Percentiles rank a stretch among this genome's conserved stretches.
These are phyloP conservation scores for Dermochelys coriacea DNA, from an alignment of 2,797 vertebrate genomes.

Conservation along the genomic window DNA sequence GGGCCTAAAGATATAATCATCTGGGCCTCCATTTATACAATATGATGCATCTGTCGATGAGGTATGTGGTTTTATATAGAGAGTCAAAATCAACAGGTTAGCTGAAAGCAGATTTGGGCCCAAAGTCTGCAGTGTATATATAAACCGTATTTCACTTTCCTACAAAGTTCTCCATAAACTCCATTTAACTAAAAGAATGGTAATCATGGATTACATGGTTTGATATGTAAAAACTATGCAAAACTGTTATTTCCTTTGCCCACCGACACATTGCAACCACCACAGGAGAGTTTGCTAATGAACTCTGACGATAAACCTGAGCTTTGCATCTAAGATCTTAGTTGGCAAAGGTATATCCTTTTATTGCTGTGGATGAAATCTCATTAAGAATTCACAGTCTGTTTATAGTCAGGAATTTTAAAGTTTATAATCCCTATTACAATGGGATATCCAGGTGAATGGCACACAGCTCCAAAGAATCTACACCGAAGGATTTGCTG, in stretches of 20 bases:
- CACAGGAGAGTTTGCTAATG: neutral
- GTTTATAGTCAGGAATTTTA: neutral
- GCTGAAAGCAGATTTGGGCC: neutral
- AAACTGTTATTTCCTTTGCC: conserved; percentile 11
- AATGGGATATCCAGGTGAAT: neutral
- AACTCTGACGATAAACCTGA: conserved; percentile 8
- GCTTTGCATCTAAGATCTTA: neutral
- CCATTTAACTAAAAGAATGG: neutral
- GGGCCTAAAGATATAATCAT: neutral
- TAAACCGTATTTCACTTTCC: neutral
- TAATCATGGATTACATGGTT: neutral
- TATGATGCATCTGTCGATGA: neutral
- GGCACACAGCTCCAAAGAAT: neutral
- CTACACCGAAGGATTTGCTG: neutral
- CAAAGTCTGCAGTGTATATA: neutral
- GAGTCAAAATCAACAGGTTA: neutral
- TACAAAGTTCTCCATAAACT: neutral
- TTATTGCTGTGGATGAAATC: neutral
- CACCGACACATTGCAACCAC: neutral
- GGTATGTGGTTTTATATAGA: neutral
- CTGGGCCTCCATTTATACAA: neutral
- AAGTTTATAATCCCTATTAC: neutral
- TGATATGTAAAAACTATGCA: neutral
- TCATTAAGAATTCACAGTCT: neutral
- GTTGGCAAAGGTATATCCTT: neutral